Evolutionary conservation across 2,113 vertebrate species (phyloP).

Genomic region (Chinchilla lanigera): DNA sequence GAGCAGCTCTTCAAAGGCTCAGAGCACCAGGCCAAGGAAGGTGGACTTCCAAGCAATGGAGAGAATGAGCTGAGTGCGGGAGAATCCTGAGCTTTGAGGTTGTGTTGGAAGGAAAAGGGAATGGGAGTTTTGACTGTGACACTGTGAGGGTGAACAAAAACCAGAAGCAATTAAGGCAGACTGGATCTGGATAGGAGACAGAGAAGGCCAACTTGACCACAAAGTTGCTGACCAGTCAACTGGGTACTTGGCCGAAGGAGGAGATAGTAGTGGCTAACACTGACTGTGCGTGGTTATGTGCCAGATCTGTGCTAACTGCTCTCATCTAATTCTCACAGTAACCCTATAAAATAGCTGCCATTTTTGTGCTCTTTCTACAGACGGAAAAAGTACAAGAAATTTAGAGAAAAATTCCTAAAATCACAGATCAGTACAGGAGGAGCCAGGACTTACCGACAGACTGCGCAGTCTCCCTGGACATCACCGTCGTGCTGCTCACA

Average conservation of each 20-base stretch:
- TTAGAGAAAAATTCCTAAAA: not conserved
- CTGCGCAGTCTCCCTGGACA: not conserved
- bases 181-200: not conserved
- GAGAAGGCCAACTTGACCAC: not conserved
- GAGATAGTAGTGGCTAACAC: not conserved
- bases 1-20: not conserved
- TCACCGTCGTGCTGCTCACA: not conserved
- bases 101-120: not conserved
- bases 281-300: accelerated
- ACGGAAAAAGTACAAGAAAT: not conserved
- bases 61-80: not conserved
- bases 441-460: not conserved
- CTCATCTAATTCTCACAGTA: not conserved
- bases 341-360: not conserved
- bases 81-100: not conserved
- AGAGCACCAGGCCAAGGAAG: not conserved
- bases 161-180: not conserved
- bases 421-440: not conserved
- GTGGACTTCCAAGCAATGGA: too few species aligned
- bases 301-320: not conserved
- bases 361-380: not conserved
- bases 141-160: not conserved
- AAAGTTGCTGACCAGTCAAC: not conserved
- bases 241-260: not conserved
- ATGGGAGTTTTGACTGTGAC: not conserved